Conservation (phyloP, 2,888 invertebrate genomes). For the Epirrhoe alternata region DNA sequence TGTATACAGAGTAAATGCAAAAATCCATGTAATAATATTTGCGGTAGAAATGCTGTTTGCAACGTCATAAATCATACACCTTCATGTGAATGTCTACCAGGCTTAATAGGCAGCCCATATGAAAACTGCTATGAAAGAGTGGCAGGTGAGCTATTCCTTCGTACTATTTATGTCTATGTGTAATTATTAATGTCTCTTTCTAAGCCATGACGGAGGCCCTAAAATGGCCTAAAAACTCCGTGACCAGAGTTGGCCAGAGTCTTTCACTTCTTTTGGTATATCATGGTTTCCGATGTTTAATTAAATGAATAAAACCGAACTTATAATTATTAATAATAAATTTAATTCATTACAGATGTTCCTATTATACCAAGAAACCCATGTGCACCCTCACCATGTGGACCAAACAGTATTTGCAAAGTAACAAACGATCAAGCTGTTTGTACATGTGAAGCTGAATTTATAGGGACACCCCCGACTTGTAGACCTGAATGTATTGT, state of each 20-base stretch:
- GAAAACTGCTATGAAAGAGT: conserved; percentile 79
- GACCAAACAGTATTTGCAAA: conserved; percentile 90
- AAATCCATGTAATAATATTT: conserved; percentile 90
- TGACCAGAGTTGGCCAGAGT: too few relatives aligned
- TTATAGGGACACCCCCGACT: conserved; percentile 87
- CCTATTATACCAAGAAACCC: conserved; percentile 80
- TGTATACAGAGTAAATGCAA: conserved; percentile 90
- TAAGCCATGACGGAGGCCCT: too few relatives aligned
- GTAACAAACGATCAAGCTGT: conserved; percentile 88
- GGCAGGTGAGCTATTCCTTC: conserved; percentile 62
- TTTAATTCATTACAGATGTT: conserved; percentile 57
- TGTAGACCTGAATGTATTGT: conserved; percentile 88
- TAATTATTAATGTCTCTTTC: too few relatives aligned
- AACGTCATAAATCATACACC: conserved; percentile 89
- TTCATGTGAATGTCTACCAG: conserved; percentile 87
- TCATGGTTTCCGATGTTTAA: background rate
- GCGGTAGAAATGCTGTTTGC: conserved; percentile 90
- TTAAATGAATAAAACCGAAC: background rate
- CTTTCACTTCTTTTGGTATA: too few relatives aligned
- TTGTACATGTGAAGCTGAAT: conserved; percentile 89
- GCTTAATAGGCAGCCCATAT: conserved; percentile 87
- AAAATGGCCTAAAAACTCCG: too few relatives aligned
- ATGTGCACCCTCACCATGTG: conserved; percentile 91
- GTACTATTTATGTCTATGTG: too few relatives aligned
- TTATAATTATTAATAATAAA: background rate